Percentiles rank a stretch among this genome's conserved stretches.
Conservation (phyloP, 2,113 vertebrate genomes). For the Tragelaphus scriptus region DNA sequence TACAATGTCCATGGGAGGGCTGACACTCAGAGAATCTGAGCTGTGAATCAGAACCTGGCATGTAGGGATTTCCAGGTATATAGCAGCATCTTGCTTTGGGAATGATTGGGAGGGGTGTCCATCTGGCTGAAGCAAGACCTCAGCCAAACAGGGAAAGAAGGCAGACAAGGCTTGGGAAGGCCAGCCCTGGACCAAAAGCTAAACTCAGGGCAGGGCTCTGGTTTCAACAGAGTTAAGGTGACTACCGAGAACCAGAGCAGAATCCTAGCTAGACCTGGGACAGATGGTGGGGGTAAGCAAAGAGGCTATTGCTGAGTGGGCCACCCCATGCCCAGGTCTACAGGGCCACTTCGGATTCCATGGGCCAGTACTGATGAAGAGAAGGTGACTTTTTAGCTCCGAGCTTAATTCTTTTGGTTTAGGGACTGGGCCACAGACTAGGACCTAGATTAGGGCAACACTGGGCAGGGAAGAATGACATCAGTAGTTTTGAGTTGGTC, state of each 20-base stretch:
- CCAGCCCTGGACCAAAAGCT: background rate
- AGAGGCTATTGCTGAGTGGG: background rate
- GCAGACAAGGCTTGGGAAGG: background rate
- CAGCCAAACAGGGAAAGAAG: background rate
- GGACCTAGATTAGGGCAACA: background rate
- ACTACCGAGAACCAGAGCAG: background rate
- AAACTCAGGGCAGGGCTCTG: background rate
- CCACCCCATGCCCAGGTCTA: too few relatives aligned
- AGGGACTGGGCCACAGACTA: background rate
- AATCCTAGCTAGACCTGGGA: background rate
- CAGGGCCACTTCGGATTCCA: background rate
- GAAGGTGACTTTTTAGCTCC: background rate
- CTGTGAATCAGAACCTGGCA: background rate
- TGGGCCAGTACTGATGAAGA: background rate
- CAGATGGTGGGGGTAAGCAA: background rate
- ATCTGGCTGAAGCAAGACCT: background rate
- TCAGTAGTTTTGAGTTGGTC: background rate
- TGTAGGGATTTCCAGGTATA: background rate
- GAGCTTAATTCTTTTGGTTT: background rate
- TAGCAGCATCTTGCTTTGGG: background rate
- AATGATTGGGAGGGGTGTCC: background rate
- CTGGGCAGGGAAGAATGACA: background rate
- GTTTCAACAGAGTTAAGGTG: background rate
- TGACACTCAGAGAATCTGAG: background rate
- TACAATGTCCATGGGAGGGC: background rate